Base-by-base conservation (phyloP, 2,797 vertebrate species). In the Dicrostonyx torquatus region DNA sequence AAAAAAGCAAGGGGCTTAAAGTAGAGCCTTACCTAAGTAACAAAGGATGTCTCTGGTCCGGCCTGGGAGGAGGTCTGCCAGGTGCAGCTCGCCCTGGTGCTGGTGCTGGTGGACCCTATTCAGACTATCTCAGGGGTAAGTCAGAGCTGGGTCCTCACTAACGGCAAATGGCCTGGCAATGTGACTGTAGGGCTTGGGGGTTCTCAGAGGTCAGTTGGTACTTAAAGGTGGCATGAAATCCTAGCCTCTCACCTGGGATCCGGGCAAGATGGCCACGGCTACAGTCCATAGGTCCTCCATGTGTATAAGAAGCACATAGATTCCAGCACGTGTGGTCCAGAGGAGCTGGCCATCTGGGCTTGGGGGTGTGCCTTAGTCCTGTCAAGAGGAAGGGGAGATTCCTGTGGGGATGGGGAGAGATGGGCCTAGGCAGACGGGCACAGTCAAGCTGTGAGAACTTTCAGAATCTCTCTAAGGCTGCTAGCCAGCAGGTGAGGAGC, bases 231-330 rank as follows among this genome's bases (percentile, higher is more conserved):
- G 26, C 45, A 4, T 40, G 37, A n/a, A 53, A 83, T 62, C 72
- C 55, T 66, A 55, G 14, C 22, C 53, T 5, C 13, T 31, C 53
- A 15, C 22, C 48, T 31, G 53, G 78, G 72, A 70, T 43, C 60
- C 20, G 18, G 17, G n/a, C 34, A 37, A 73, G 77, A 11, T 2
- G 1, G 75, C 31, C 10, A 2, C 15, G 31, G 85, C 70, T 43
- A 58, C 37, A 50, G 29, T 84, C 64, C 95, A 92, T 77, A 43
- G 93, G 95, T 93, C 89, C 68, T 64, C 85, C 55, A n/a, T 20
- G 55, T 66, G 34, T 66, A 60, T 43, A 68, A 72, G 76, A 70
- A 64, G 48, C 43, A 40, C 13, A 43, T n/a, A 48, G 79, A 58
- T 40, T 75, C 73, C 53, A 12, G 10, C 1, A 17, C 9, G 0